Conservation (phyloP, 1,140 invertebrate species). For the Agrypnia vestita region DNA sequence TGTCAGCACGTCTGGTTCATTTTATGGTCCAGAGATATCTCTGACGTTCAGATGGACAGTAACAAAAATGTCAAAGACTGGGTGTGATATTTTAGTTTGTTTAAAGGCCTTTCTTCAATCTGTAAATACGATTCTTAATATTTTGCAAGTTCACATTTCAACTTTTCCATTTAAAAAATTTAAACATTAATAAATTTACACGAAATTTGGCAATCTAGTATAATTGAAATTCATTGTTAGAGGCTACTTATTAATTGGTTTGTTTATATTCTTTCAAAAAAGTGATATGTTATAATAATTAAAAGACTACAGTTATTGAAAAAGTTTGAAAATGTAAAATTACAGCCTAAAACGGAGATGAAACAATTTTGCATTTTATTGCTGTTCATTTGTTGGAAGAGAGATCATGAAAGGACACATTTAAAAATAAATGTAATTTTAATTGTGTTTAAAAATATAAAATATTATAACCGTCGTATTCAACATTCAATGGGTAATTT, state of each 20-base stretch:
- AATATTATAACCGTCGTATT: background rate
- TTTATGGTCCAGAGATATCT: no score
- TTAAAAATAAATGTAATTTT: no score
- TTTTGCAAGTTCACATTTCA: no score
- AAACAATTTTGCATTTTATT: no score
- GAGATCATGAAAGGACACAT: no score
- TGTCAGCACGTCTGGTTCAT: no score
- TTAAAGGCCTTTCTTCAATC: background rate
- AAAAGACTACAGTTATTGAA: background rate
- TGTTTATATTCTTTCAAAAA: constrained; percentile 12
- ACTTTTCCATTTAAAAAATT: no score
- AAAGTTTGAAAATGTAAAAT: background rate
- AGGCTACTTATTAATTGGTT: background rate
- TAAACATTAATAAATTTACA: constrained; percentile 24
- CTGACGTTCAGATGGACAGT: no score
- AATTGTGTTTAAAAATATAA: no score
- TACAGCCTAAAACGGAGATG: no score
- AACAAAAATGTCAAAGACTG: background rate
- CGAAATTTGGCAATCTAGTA: constrained; percentile 33
- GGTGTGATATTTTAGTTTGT: background rate
- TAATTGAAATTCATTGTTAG: constrained; percentile 11
- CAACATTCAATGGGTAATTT: background rate
- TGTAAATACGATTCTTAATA: background rate
- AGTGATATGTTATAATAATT: constrained; percentile 15
- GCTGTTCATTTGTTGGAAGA: no score